These are phyloP conservation scores for Malacoraja senta DNA, from an alignment of 2,797 vertebrate species.

Conservation along the genomic window DNA sequence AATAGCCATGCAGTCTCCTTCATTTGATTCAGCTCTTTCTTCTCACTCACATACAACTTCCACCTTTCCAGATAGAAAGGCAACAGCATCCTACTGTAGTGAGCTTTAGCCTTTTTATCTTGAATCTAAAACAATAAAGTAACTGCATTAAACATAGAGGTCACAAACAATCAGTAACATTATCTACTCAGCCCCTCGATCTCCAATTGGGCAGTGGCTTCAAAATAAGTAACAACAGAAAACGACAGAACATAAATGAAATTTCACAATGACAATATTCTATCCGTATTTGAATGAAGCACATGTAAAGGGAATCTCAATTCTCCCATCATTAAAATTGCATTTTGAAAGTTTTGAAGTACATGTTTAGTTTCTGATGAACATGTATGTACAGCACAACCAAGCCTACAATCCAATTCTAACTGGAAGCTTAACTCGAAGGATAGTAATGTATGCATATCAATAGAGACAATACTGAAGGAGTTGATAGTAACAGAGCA, in stretches of 20 bases:
- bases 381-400: background rate
- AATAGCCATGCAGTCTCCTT: conserved; percentile 42
- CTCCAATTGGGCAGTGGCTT: background rate
- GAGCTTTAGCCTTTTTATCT: conserved; percentile 42
- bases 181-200: too few relatives aligned
- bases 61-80: conserved; percentile 46
- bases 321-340: background rate
- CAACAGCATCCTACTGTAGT: conserved; percentile 45
- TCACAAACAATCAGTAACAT: background rate
- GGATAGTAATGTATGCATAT: background rate
- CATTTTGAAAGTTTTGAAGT: background rate
- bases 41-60: conserved; percentile 42
- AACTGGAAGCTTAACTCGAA: background rate
- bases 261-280: background rate
- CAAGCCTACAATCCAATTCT: background rate
- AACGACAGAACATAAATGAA: too few relatives aligned
- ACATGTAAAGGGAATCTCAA: background rate
- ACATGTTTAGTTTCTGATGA: background rate
- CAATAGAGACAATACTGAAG: background rate
- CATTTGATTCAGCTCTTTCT: conserved; percentile 36
- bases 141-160: background rate
- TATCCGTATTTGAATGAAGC: background rate
- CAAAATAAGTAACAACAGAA: too few relatives aligned
- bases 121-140: conserved; percentile 44
- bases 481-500: background rate